Evolutionary conservation across 2,888 invertebrate species (phyloP).

Genomic region (Rhyacophila evoluta): DNA sequence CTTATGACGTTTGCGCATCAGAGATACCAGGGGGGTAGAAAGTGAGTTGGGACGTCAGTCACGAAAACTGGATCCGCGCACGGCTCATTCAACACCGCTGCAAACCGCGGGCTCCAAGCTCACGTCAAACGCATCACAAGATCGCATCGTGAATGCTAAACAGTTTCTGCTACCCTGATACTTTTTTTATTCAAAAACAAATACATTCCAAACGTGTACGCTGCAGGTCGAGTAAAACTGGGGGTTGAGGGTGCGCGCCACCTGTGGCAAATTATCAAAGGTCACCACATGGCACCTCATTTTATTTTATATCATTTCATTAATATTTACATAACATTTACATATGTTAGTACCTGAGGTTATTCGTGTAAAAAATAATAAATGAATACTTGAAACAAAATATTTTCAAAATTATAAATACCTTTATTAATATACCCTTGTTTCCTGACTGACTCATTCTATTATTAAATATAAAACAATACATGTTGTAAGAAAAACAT

Average conservation of each 20-base stretch:
- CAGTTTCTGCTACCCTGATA: background rate
- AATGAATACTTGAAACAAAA: too few relatives aligned
- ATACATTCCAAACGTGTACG: conserved; percentile 8
- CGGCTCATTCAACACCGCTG: conserved; percentile 37
- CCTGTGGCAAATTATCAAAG: conserved; percentile 19
- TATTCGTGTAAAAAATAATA: too few relatives aligned
- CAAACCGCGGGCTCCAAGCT: conserved; percentile 36
- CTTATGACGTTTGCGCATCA: background rate
- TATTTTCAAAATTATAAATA: too few relatives aligned
- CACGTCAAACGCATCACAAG: conserved; percentile 51
- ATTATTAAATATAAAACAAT: too few relatives aligned
- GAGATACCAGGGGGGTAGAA: background rate
- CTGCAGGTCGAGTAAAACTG: background rate
- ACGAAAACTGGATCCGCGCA: conserved; percentile 34
- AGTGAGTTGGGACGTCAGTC: conserved; percentile 33
- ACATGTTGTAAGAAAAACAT: too few relatives aligned
- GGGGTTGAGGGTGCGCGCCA: background rate
- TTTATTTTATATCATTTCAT: conserved; percentile 11
- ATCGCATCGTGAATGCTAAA: conserved; percentile 49
- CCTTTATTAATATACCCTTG: too few relatives aligned
- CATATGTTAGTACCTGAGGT: background rate
- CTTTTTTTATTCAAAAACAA: conserved; percentile 21
- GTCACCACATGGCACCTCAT: conserved; percentile 15
- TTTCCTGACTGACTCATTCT: too few relatives aligned
- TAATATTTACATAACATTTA: background rate